A percentile compares a stretch with the other conserved stretches of the same genome.
Conservation (phyloP, 2,797 vertebrate species). For the Anguilla obscura region DNA sequence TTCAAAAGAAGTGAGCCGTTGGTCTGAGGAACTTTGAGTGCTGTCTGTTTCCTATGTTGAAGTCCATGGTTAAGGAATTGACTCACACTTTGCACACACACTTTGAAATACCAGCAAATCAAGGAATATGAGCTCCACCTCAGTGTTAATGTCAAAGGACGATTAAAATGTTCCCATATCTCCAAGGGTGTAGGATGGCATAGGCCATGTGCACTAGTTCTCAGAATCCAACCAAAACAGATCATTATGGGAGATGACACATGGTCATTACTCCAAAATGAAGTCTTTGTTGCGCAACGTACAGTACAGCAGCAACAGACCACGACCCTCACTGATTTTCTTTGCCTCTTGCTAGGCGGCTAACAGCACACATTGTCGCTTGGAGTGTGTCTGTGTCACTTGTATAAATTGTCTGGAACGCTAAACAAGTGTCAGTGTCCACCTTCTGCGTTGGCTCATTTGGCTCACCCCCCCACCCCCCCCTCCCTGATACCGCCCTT, state of each 20-base stretch:
- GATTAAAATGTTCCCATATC: neutral
- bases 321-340: neutral
- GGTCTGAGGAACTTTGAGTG: neutral
- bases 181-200: neutral
- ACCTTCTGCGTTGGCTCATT: neutral
- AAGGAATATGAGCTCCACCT: neutral
- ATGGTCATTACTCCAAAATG: neutral
- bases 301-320: neutral
- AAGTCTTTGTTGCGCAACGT: neutral
- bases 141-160: neutral
- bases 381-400: slow-evolving; percentile 3
- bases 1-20: neutral
- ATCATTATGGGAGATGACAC: neutral
- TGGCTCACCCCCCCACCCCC: neutral
- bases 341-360: neutral
- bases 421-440: neutral
- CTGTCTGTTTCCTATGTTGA: neutral
- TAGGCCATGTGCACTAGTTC: neutral
- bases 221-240: neutral
- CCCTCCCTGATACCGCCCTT: slow-evolving; percentile 11
- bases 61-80: neutral
- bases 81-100: neutral
- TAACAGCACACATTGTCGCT: neutral
- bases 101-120: neutral
- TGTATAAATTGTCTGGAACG: neutral